Conservation (phyloP, 2,888 invertebrate species). For the Heliconius cydno region DNA sequence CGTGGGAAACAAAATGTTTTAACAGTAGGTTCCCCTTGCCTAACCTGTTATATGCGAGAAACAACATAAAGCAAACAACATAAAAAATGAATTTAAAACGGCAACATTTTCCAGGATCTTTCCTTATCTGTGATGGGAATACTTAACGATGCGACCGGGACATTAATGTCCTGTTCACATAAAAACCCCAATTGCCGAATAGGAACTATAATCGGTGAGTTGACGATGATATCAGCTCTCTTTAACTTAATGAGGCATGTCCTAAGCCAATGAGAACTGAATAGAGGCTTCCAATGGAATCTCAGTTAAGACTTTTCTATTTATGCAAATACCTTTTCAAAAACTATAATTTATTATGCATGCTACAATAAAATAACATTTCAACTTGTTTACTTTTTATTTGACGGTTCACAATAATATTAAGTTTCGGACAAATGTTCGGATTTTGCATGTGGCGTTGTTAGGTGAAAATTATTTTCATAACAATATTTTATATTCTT, state of each 20-base stretch:
- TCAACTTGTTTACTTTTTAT: not conserved
- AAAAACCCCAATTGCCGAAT: constrained; percentile 89
- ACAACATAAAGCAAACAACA: not conserved
- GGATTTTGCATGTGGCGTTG: not conserved
- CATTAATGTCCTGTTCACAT: constrained; percentile 96
- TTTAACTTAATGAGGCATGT: constrained; percentile 68
- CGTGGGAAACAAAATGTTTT: not conserved
- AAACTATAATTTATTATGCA: not conserved
- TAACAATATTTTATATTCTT: not conserved
- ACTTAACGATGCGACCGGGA: constrained; percentile 97
- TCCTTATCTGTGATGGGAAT: constrained; percentile 93
- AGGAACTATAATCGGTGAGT: constrained; percentile 93
- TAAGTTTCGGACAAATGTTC: not conserved
- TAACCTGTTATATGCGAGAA: no score
- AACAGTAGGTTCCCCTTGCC: not conserved
- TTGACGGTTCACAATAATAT: not conserved
- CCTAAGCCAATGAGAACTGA: constrained; percentile 67
- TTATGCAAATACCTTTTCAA: not conserved
- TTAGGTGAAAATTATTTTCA: constrained; percentile 8
- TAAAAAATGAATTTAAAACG: constrained; percentile 45
- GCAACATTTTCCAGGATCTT: constrained; percentile 86
- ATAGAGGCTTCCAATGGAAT: constrained; percentile 65
- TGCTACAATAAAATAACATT: constrained; percentile 20
- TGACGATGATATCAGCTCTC: constrained; percentile 69
- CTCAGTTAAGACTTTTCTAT: constrained; percentile 35